phyloP scores from a whole-genome alignment of 2,113 vertebrate species.

The Dascyllus trimaculatus region DNA sequence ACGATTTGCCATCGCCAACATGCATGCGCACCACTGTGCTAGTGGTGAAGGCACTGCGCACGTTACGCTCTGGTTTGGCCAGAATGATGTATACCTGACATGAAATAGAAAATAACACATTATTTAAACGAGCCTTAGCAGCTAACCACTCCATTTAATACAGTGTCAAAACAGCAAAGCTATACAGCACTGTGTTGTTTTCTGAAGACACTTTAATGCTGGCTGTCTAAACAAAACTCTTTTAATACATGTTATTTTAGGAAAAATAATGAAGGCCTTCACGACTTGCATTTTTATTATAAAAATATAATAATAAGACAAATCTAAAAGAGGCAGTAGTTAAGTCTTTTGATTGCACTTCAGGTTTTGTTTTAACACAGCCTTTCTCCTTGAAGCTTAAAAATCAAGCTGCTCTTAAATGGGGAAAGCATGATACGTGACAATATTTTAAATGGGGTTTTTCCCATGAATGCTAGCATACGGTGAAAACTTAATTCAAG shows the following conservation, averaged over 20 bases:
- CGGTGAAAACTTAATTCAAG: neutral
- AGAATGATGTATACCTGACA: conserved; percentile 95
- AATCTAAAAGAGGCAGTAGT: neutral
- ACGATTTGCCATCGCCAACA: conserved; percentile 95
- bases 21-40: conserved; percentile 99
- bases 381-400: neutral
- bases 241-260: conserved; percentile 13
- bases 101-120: conserved; percentile 13
- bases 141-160: neutral
- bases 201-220: neutral
- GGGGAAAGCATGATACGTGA: neutral
- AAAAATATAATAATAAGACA: neutral
- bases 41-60: conserved; percentile 98
- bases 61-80: conserved; percentile 97
- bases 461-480: neutral
- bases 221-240: neutral
- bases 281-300: neutral
- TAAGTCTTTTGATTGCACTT: conserved; percentile 5
- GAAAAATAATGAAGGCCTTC: neutral
- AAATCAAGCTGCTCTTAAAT: neutral
- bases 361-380: neutral
- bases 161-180: neutral
- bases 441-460: neutral
- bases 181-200: neutral
- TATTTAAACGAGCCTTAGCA: neutral